Evolutionary conservation across 2,113 vertebrate genomes (phyloP).

Genomic region (Motacilla alba): DNA sequence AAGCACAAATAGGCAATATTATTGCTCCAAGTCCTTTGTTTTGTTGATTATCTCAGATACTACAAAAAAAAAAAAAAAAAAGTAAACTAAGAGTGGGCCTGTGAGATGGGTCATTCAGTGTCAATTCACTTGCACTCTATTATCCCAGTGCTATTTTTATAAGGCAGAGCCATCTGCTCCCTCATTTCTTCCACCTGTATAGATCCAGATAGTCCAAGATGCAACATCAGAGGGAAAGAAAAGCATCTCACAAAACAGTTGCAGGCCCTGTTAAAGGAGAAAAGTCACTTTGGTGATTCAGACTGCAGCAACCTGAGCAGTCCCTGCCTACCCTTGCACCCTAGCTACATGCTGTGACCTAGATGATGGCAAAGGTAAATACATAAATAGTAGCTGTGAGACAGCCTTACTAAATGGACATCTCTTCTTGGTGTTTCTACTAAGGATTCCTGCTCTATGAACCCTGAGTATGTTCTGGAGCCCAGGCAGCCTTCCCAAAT

Average conservation of each 20-base stretch:
- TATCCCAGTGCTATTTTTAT: background rate
- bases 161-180: background rate
- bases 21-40: constrained; percentile 5
- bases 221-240: background rate
- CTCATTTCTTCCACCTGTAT: constrained; percentile 5
- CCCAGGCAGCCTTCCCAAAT: background rate
- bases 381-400: background rate
- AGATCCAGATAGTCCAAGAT: background rate
- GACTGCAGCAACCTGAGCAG: background rate
- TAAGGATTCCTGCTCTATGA: background rate
- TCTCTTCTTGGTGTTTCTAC: background rate
- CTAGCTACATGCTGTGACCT: background rate
- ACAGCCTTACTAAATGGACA: background rate
- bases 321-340: background rate
- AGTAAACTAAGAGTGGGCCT: background rate
- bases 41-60: background rate
- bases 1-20: constrained; percentile 32
- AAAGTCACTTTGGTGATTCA: background rate
- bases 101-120: background rate
- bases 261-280: background rate
- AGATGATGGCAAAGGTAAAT: background rate
- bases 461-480: background rate
- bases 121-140: background rate
- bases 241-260: background rate
- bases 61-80: background rate